A percentile compares a stretch with the other conserved stretches of the same genome.
Conservation (phyloP, 2,888 invertebrate species). For the Neoaliturus tenellus region DNA sequence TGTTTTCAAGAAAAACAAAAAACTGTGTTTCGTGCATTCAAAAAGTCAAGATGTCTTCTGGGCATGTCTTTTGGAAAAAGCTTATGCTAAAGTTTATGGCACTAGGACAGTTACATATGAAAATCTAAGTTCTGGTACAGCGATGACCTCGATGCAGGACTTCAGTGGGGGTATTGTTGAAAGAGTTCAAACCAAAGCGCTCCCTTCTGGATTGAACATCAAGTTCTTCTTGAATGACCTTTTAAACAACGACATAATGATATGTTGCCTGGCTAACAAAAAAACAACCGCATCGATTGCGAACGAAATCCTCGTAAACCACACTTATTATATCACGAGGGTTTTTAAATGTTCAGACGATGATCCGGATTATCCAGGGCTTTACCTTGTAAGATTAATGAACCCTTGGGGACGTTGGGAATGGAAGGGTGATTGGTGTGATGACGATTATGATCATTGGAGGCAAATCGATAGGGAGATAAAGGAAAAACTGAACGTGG, state of each 20-base stretch:
- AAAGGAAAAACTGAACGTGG: too few species aligned
- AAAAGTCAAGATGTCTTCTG: neutral
- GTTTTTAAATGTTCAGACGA: too few species aligned
- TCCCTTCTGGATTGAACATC: neutral
- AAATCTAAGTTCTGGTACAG: neutral
- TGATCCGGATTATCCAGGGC: too few species aligned
- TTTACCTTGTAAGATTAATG: too few species aligned
- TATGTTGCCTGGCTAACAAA: neutral
- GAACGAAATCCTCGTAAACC: neutral
- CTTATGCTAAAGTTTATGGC: neutral
- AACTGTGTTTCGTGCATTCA: neutral
- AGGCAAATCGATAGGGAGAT: too few species aligned
- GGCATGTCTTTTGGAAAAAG: neutral
- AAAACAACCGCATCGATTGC: neutral
- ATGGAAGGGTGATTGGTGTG: too few species aligned
- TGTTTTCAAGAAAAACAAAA: neutral
- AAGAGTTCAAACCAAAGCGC: neutral
- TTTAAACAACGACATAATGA: neutral
- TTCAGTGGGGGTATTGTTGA: neutral
- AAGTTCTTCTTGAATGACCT: neutral
- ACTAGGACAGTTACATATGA: neutral
- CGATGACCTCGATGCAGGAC: neutral
- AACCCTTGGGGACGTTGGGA: too few species aligned
- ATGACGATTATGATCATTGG: too few species aligned
- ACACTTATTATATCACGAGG: too few species aligned